A percentile compares a stretch with the other conserved stretches of the same genome.
Conservation (phyloP, 2,888 invertebrate species). For the Aleiodes leptofemur region DNA sequence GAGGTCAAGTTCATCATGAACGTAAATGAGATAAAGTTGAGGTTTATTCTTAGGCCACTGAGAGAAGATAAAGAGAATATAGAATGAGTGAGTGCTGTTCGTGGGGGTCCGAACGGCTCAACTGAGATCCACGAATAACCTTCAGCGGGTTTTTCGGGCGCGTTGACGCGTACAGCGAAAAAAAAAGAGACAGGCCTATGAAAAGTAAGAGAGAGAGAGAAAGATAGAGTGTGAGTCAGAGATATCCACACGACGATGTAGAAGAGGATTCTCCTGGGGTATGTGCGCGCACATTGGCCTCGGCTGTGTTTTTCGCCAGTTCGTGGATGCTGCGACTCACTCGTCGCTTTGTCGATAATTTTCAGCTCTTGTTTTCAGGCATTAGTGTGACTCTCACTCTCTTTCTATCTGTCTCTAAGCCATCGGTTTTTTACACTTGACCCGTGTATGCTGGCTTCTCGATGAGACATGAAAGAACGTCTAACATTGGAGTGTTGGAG, state of each 20-base stretch:
- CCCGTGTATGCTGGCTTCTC: constrained; percentile 6
- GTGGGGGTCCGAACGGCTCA: constrained; percentile 44
- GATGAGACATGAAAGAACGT: constrained; percentile 31
- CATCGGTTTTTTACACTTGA: constrained; percentile 17
- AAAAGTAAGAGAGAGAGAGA: background rate
- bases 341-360: constrained; percentile 25
- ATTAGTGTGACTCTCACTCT: background rate
- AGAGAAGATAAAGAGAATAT: constrained; percentile 36
- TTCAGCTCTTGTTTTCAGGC: background rate
- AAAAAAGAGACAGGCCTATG: background rate
- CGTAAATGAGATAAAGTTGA: constrained; percentile 24
- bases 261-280: background rate
- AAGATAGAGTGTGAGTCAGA: constrained; percentile 40
- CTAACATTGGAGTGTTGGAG: constrained; percentile 28
- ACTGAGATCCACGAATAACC: constrained; percentile 40
- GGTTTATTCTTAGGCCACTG: constrained; percentile 25
- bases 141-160: constrained; percentile 42
- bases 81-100: constrained; percentile 35
- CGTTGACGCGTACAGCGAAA: constrained; percentile 36
- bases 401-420: background rate
- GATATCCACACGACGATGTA: background rate
- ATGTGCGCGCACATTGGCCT: constrained; percentile 15
- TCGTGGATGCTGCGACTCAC: background rate
- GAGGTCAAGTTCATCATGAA: constrained; percentile 25
- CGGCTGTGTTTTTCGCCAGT: background rate